These are phyloP conservation scores for Octopus sinensis DNA, from an alignment of 1,140 invertebrate genomes.

Conservation along the genomic window DNA sequence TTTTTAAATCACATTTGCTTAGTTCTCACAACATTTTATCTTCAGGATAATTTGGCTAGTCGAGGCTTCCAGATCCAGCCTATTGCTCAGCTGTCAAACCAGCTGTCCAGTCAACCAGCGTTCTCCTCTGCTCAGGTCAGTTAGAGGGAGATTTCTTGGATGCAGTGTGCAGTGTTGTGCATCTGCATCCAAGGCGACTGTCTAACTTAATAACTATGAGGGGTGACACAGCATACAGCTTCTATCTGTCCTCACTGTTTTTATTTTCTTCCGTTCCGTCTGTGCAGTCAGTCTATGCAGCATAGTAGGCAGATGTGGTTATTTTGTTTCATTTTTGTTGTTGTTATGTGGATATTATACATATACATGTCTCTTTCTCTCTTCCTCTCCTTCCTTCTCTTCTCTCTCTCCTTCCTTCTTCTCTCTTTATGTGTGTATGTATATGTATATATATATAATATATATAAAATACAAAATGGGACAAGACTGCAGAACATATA, in stretches of 20 bases:
- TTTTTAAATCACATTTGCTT: not conserved
- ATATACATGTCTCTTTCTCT: not conserved
- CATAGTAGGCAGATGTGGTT: no score
- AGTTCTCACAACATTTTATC: constrained; percentile 2
- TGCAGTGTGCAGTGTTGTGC: not conserved
- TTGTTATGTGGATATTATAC: not conserved
- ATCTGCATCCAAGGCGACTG: not conserved
- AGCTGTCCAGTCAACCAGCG: not conserved
- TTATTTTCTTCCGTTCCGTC: no score
- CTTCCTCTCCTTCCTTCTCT: not conserved
- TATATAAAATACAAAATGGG: no score
- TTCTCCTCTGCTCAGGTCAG: constrained; percentile 11
- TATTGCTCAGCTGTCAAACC: not conserved
- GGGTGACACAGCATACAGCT: no score
- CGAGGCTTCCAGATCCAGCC: constrained; percentile 14
- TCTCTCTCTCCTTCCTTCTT: no score
- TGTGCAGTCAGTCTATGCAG: no score
- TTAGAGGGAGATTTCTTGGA: not conserved
- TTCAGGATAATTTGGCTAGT: constrained; percentile 16
- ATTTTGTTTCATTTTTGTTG: not conserved
- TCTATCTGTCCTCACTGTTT: no score
- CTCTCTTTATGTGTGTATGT: no score
- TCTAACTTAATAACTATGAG: not conserved
- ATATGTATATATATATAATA: no score
- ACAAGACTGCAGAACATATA: no score